Base-by-base conservation (phyloP, 1,140 invertebrate species). In the Drosophila suzukii region DNA sequence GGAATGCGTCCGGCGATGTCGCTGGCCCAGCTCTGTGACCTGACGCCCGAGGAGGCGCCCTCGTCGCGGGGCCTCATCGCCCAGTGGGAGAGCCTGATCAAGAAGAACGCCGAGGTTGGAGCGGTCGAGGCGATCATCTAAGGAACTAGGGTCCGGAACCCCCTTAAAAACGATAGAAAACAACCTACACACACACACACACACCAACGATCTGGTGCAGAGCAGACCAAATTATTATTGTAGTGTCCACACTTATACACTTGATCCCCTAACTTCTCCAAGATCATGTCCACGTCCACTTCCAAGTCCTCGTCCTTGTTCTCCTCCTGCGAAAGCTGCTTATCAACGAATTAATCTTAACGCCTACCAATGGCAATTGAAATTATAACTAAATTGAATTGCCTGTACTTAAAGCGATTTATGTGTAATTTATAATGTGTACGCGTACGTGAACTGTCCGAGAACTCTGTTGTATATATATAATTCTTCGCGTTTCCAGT, bases 21-120 rank as follows among this genome's bases (percentile, higher is more conserved):
- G 1, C 75, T 94, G 71, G 94, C 94, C 3, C 93, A 94, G 78
- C 86, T 94, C 34, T 94, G 94, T 78, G 93, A 94, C 67, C 81
- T 94, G 38, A 91, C 85, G 12, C 94, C 94, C 3, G 94, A 93
- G 7, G 93, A 94, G 78, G 93, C 94, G 32, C 94, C 94, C 13
- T 94, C 94, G 58, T 94, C 94, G 41, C 94, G 94, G 38, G 92
- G 94, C 49, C 92, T 94, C 24, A 94, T 94, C 65, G 94, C 94
- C 32, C 93, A 94, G 86, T 94, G 94, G 94, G 94, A 94, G 91
- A 94, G 93, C 12, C 92, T 94, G 46, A 94, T 94, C 72, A 94
- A 94, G 72, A 93, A 94, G 90, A 94, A 94, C 65, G 81, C 89
- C 38, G 90, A 85, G 56, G 71, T 72, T 3, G 83, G 81, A 47